Evolutionary conservation across 2,888 invertebrate genomes (phyloP).

Genomic region (Camponotus fellah): DNA sequence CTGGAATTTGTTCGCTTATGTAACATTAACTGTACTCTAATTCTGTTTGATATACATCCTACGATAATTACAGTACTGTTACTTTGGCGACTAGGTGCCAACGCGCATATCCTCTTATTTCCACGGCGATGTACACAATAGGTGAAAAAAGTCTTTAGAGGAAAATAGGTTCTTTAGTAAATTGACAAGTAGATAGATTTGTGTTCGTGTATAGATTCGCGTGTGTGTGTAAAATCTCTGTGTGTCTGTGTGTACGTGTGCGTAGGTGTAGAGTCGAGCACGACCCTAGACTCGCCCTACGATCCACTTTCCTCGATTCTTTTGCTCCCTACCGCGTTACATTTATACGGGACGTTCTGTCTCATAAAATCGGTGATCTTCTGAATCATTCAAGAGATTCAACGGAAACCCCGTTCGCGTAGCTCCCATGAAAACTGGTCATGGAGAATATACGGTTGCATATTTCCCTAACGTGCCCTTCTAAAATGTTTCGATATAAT

Average conservation of each 20-base stretch:
- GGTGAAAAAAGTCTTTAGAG: slow-evolving; percentile 84
- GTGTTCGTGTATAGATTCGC: slow-evolving; percentile 48
- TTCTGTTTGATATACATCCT: slow-evolving; percentile 65
- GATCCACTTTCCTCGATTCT: slow-evolving; percentile 25
- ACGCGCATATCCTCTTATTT: slow-evolving; percentile 63
- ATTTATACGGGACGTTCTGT: slow-evolving; percentile 20
- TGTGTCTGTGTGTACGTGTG: slow-evolving; percentile 47
- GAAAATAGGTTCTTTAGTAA: slow-evolving; percentile 83
- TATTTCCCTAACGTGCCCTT: background rate
- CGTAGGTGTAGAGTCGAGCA: slow-evolving; percentile 30
- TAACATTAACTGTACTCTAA: slow-evolving; percentile 77
- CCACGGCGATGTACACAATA: slow-evolving; percentile 66
- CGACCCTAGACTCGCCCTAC: slow-evolving; percentile 28
- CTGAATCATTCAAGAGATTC: slow-evolving; percentile 19
- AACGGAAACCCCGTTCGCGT: slow-evolving; percentile 24
- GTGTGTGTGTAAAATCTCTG: slow-evolving; percentile 26
- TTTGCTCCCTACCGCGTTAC: background rate
- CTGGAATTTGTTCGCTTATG: slow-evolving; percentile 63
- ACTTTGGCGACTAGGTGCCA: slow-evolving; percentile 59
- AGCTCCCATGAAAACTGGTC: slow-evolving; percentile 9
- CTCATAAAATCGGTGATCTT: slow-evolving; percentile 45
- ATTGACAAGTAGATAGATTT: slow-evolving; percentile 84
- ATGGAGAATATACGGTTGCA: background rate
- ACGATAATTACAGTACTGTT: slow-evolving; percentile 66
- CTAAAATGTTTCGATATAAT: background rate